Conservation (phyloP, 2,888 invertebrate genomes). For the Amphipoea lucens region DNA sequence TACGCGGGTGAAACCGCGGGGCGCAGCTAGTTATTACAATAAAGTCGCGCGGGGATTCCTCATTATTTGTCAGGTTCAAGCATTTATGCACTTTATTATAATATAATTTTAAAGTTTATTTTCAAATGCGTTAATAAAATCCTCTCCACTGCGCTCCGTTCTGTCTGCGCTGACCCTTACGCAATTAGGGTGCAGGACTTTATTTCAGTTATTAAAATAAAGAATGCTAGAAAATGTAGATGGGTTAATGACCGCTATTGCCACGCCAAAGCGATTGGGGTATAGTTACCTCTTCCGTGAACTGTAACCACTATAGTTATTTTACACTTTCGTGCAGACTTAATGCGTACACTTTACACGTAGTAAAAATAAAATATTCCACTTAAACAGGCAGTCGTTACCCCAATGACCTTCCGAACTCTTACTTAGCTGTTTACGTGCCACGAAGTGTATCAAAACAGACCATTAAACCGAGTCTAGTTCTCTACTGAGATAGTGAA, state of each 20-base stretch:
- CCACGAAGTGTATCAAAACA: slow-evolving; percentile 51
- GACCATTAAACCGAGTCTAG: slow-evolving; percentile 30
- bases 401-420: slow-evolving; percentile 48
- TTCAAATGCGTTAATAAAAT: too few species aligned
- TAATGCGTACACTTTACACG: slow-evolving; percentile 10
- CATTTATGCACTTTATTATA: too few species aligned
- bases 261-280: neutral
- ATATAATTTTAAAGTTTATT: too few species aligned
- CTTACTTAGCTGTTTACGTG: slow-evolving; percentile 32
- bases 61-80: too few species aligned
- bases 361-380: slow-evolving; percentile 28
- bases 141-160: too few species aligned
- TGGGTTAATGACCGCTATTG: neutral
- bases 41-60: too few species aligned
- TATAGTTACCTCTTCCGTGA: neutral
- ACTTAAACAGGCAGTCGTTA: slow-evolving; percentile 29
- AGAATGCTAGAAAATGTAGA: neutral
- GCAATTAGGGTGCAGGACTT: too few species aligned
- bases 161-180: too few species aligned
- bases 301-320: slow-evolving; percentile 4
- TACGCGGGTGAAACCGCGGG: too few species aligned
- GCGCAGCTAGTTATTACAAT: too few species aligned
- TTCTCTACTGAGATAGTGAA: slow-evolving; percentile 45
- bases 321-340: slow-evolving; percentile 23
- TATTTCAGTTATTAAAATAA: neutral